Base-by-base conservation (phyloP, 2,113 vertebrate species). In the Turnix velox region DNA sequence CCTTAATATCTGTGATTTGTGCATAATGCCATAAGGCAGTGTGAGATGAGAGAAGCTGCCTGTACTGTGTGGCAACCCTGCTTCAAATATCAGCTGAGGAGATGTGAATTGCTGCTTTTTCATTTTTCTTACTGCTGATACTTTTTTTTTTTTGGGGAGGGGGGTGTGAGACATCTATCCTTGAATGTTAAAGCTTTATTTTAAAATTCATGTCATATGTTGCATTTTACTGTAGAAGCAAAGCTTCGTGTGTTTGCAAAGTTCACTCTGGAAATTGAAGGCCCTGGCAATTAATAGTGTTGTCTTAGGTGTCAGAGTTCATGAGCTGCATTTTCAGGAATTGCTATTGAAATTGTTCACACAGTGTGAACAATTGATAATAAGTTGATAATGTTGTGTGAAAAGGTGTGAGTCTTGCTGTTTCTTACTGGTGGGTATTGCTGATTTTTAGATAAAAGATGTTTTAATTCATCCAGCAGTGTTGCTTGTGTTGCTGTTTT, bases 221-320 rank as follows among this genome's bases (percentile, higher is more conserved):
- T 90, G 72, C 49, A 11, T 54, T 28, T 81, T 90, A 75, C 49
- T 91, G 20, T 27, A 78, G 84, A 94, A 94, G n/a, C 57, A 84
- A 93, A 84, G 57, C 12, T 68, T 12, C n/a, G 31, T 78, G 31
- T 91, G 25, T 84, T 92, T 93, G 89, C 91, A 88, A 95, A 94
- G 85, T 92, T 97, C 49, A 88, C 52, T 40, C 49, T 81, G 27
- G 66, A 92, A 94, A 91, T 65, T 92, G 61, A 90, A 95, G 84
- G 93, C 80, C 94, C 62, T 90, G 81, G 71, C n/a, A 63, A 91
- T 95, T 94, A 84, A 35, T 86, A 92, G 54, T 40, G 22, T 87
- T 92, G 40, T 81, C 71, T 76, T 83, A 40, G 18, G 20, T 75
- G 63, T 96, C 48, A 33, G 12, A 93, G 48, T 88, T 76, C 15